Evolutionary conservation across 2,888 invertebrate species (phyloP), one percentile per base, ranked within the genome.

Genomic region (Syrphus vitripennis): DNA sequence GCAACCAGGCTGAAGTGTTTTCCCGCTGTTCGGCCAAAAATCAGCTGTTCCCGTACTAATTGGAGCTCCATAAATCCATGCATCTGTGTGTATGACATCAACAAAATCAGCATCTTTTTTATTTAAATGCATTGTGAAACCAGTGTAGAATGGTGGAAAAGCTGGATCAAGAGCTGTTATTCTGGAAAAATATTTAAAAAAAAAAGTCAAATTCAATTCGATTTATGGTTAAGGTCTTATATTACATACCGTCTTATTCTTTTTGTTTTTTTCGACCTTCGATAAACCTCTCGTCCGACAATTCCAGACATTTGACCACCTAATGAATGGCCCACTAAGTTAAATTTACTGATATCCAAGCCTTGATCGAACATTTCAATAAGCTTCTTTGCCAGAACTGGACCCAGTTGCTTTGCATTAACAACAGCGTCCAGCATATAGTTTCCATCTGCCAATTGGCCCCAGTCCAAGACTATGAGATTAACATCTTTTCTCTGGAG

Each of bases 11-110:
- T 95, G 95, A n/a, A 93, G 89, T 70, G 94, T 93, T 88, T 93
- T 93, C 1, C 95, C 95, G 0, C 94, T 93, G 84, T 95, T 95
- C 0, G 95, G 95, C 95, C 94, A 95, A 90, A 95, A 95, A 88
- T 95, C 95, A 0, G 92, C 94, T 0, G 94, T 94, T 0, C 94
- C 95, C 0, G 94, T 94, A 16, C 92, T 90, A 0, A 93, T 93
- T 0, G 94, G 94, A 0, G 94, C 94, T 0, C 95, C 95, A 80
- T 94, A 94, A 0, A 93, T 92, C 31, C 94, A 94, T 0, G 94
- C 94, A 88, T 95, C 95, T 0, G 96, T 95, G 89, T 96, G 96
- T 78, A 96, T 95, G 5, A 96, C 93, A 90, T 96, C 95, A 1
- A 95, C 95, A 55, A 94, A 94, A 63, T 94, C 93, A 0, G 95